Conservation (phyloP, 1,140 invertebrate genomes). For the Adelges cooleyi region DNA sequence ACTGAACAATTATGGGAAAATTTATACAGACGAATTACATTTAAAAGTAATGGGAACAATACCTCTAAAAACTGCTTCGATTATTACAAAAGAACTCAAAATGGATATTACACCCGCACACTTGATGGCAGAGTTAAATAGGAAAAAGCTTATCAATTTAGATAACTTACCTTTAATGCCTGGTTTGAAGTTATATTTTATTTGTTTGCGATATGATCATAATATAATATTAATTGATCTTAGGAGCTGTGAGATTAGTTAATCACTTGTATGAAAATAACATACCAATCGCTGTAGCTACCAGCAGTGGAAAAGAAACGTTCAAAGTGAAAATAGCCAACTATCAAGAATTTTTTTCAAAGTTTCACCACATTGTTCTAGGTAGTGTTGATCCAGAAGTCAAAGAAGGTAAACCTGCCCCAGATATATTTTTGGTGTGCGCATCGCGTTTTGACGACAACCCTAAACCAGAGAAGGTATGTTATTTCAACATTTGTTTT, state of each 20-base stretch:
- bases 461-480: slow-evolving; percentile 52
- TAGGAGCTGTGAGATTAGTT: slow-evolving; percentile 72
- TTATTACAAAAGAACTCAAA: background rate
- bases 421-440: slow-evolving; percentile 82
- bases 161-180: background rate
- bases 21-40: slow-evolving; percentile 60
- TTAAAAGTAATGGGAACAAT: background rate
- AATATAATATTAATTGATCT: slow-evolving; percentile 32
- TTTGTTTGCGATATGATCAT: background rate
- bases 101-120: background rate
- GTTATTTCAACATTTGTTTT: background rate
- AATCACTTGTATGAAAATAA: slow-evolving; percentile 64
- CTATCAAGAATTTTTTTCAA: slow-evolving; percentile 53
- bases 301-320: slow-evolving; percentile 65
- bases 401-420: slow-evolving; percentile 77
- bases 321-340: slow-evolving; percentile 67
- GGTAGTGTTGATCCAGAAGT: slow-evolving; percentile 79
- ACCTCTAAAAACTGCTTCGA: background rate
- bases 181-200: background rate
- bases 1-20: slow-evolving; percentile 53
- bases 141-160: background rate
- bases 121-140: background rate
- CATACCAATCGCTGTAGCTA: slow-evolving; percentile 76
- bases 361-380: slow-evolving; percentile 75
- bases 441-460: slow-evolving; percentile 65